Evolutionary conservation across 2,113 vertebrate species (phyloP), one percentile per base, ranked within the genome.

Genomic region (Rhagologus leucostigma): DNA sequence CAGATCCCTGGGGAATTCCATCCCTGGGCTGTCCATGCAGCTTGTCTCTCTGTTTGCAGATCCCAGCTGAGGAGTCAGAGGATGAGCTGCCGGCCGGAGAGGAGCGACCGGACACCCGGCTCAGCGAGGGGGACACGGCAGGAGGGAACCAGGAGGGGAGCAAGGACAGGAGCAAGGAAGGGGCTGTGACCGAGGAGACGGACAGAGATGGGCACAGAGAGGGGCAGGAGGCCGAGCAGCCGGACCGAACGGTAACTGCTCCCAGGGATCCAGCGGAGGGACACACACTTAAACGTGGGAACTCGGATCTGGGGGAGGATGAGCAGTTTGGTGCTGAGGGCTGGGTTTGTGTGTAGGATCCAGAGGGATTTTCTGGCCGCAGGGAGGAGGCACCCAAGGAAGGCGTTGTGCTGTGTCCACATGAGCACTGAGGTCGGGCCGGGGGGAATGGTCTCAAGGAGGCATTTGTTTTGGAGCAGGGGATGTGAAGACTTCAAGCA

Each of bases 21-120:
- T 35, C 29, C 37, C 10, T 0, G 11, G 29, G n/a, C 57, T 33
- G 5, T 41, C 19, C 9, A 76, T 89, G 60, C 59, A 87, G 44
- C 23, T 42, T 41, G 6, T 67, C 41, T 8, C 64, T 91, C 11
- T 90, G 30, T 63, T 74, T 8, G 6, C 77, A 97, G 97, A 97
- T 97, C 80, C 93, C 84, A 1, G 88, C 74, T 0, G 97, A 97
- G 87, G 97, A 97, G 44, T 65, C 27, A 0, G 97, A 97, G 69
- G 96, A 96, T n/a, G 96, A 97, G 82, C 30, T 10, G 0, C 84
- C 9, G 0, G 74, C 94, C 3, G 96, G 97, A 27, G 98, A 98
- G 74, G 98, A 97, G 50, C 70, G 10, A 29, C n/a, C 16, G 7
- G 96, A 74, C 12, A 27, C 92, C 21, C 95, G 97, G 39, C 90